These are phyloP conservation scores for Enteromius anoplus DNA, from an alignment of 2,797 vertebrate genomes.

Conservation along the genomic window DNA sequence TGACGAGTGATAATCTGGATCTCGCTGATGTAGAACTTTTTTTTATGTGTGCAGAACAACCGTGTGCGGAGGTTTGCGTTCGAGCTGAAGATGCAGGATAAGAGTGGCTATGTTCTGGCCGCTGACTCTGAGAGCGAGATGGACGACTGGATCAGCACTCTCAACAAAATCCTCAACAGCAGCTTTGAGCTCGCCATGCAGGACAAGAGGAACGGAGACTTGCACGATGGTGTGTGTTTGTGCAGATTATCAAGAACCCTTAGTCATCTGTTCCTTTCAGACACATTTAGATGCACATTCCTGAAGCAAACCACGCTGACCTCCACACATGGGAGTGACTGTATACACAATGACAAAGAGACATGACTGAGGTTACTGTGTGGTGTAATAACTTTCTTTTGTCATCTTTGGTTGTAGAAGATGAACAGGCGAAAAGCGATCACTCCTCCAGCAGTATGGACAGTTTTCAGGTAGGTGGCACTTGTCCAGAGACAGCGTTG, in stretches of 20 bases:
- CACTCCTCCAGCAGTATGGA: slow-evolving; percentile 90
- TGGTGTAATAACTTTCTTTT: slow-evolving; percentile 16
- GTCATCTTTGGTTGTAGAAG: slow-evolving; percentile 78
- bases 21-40: background rate
- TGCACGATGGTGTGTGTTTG: slow-evolving; percentile 86
- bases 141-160: slow-evolving; percentile 94
- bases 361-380: slow-evolving; percentile 12
- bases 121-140: slow-evolving; percentile 93
- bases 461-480: slow-evolving; percentile 87
- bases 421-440: slow-evolving; percentile 92
- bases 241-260: background rate
- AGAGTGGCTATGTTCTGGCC: slow-evolving; percentile 94
- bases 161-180: slow-evolving; percentile 96
- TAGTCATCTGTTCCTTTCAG: background rate
- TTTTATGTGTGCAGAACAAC: slow-evolving; percentile 81
- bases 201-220: slow-evolving; percentile 94
- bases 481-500: background rate
- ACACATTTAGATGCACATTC: background rate
- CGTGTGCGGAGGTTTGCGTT: slow-evolving; percentile 94
- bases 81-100: slow-evolving; percentile 99
- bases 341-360: slow-evolving; percentile 14
- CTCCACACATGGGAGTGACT: slow-evolving; percentile 10
- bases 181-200: slow-evolving; percentile 98
- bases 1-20: background rate
- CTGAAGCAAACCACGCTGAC: slow-evolving; percentile 7